Evolutionary conservation across 2,113 vertebrate genomes (phyloP).

Genomic region (Ardeotis arabs): DNA sequence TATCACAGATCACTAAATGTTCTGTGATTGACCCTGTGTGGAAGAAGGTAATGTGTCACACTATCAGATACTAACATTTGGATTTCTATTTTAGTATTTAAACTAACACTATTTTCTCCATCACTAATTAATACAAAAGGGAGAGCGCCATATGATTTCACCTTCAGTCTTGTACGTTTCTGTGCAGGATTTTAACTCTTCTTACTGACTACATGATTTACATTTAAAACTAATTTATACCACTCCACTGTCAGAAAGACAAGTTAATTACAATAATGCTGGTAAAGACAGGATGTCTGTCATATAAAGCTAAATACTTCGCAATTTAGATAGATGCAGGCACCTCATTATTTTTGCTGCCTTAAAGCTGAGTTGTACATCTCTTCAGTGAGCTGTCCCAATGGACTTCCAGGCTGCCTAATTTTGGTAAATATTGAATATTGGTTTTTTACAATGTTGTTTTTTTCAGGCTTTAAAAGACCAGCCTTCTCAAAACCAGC

Average conservation of each 20-base stretch:
- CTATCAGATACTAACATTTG: not conserved
- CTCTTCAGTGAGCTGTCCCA: not conserved
- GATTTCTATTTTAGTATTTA: not conserved
- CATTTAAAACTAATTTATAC: not conserved
- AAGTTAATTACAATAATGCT: not conserved
- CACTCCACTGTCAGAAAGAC: not conserved
- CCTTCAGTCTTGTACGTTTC: not conserved
- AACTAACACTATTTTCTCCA: not conserved
- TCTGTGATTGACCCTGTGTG: not conserved
- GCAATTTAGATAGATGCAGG: not conserved
- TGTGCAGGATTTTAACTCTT: not conserved
- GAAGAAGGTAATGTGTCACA: not conserved
- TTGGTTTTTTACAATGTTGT: not conserved
- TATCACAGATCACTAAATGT: not conserved
- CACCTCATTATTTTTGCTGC: not conserved
- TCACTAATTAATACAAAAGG: not conserved
- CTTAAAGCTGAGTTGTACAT: not conserved
- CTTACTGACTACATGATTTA: not conserved
- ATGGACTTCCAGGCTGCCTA: not conserved
- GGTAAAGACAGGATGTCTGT: not conserved
- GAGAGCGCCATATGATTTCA: not conserved
- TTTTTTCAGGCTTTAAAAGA: not conserved
- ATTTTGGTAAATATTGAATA: not conserved
- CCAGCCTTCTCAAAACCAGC: not conserved
- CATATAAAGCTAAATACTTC: not conserved